These are phyloP conservation scores for Pachycephus smyrnensis DNA, from an alignment of 2,888 invertebrate genomes.

Conservation along the genomic window DNA sequence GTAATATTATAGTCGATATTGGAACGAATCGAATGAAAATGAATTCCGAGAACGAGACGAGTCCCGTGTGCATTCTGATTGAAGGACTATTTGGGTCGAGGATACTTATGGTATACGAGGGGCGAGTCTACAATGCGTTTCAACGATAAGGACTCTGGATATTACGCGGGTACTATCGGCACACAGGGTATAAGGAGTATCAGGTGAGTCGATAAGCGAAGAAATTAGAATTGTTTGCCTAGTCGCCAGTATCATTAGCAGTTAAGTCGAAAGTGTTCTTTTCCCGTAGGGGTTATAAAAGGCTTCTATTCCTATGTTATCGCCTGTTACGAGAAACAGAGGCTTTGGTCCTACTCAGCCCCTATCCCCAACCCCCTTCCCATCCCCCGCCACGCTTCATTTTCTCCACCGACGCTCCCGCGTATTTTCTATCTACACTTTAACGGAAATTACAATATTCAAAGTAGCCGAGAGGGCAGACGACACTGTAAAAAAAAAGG, in stretches of 20 bases:
- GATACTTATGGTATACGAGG: too few relatives aligned
- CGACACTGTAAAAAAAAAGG: not conserved
- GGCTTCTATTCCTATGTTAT: not conserved
- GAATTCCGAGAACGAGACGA: not conserved
- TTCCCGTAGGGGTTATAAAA: not conserved
- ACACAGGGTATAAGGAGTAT: not conserved
- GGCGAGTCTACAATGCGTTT: too few relatives aligned
- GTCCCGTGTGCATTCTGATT: not conserved
- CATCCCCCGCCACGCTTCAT: too few relatives aligned
- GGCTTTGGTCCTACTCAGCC: not conserved
- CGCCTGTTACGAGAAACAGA: not conserved
- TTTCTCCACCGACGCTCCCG: not conserved
- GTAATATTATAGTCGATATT: not conserved
- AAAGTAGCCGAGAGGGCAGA: not conserved
- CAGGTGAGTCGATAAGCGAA: not conserved
- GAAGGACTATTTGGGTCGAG: not conserved
- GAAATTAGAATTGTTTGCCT: not conserved
- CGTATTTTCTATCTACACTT: not conserved
- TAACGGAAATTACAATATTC: not conserved
- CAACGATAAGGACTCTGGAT: too few relatives aligned
- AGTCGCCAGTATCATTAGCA: not conserved
- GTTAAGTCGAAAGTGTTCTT: not conserved
- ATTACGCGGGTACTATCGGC: too few relatives aligned
- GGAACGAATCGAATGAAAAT: not conserved
- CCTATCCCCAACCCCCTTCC: too few relatives aligned